Evolutionary conservation across 1,140 invertebrate species (phyloP), one percentile per base, ranked within the genome.

Genomic region (Drosophila ercepeae): DNA sequence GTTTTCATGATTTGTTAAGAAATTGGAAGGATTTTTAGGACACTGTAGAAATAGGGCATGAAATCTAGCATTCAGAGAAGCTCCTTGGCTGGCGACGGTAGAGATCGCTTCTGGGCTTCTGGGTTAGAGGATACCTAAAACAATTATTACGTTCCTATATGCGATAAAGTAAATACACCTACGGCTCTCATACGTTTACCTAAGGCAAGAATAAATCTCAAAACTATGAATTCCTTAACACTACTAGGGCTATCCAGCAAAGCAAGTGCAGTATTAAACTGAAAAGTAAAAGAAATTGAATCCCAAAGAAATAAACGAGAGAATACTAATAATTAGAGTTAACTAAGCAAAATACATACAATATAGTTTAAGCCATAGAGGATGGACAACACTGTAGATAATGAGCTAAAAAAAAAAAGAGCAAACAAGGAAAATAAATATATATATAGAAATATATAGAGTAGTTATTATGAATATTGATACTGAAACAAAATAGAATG

Each of bases 401-500:
- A 88, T 57, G 77, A 78, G 69, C 68, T 86, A 82, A 75, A 68
- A 73, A 55, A 82, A 75, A 68, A 73, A 55, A 63, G 57, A 78
- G 73, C 74, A 69, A 76, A 86, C 59, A 75, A 60, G 60, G 61
- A 74, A 78, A 71, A 9, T 53, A 21, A 25, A 50, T 54, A 53
- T 77, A 53, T 77, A 60, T 51, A 60, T 75, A 72, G 46, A 65
- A 59, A 39, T 39, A 67, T 67, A 67, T 67, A 46, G 61, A 64
- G 64, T 75, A 74, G 78, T 79, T 89, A 78, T 78, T 76, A 89
- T 72, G 65, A 82, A 70, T 89, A 89, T 86, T 82, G 83, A 90
- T 84, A 90, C 65, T 90, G 78, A 84, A 84, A 90, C 89, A 90
- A 90, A 90, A 90, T 90, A 90, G 89, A 90, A 90, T 90, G 89